Percentiles rank a stretch among this genome's conserved stretches.
Conservation (phyloP, 2,113 vertebrate genomes). For the Tinamus guttatus region DNA sequence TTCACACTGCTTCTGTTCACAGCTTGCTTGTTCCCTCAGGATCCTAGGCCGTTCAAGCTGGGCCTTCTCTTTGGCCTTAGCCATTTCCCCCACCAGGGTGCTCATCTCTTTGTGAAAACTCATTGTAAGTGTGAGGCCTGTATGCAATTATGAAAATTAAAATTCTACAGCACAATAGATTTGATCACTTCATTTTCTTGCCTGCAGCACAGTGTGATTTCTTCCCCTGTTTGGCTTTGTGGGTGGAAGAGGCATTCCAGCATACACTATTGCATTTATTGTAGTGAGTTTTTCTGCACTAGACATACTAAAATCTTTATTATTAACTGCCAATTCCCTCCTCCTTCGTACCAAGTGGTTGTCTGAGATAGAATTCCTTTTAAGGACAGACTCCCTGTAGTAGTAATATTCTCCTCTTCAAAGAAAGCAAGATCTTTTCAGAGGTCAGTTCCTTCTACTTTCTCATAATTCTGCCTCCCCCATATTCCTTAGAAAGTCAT, state of each 20-base stretch:
- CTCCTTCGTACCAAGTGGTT: neutral
- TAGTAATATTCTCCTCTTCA: constrained; percentile 23
- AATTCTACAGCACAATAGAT: constrained; percentile 2
- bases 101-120: neutral
- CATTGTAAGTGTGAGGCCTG: neutral
- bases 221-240: neutral
- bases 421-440: neutral
- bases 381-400: constrained; percentile 33
- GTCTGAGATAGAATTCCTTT: constrained; percentile 31
- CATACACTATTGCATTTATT: neutral
- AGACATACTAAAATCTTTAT: constrained; percentile 59
- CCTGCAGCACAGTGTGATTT: constrained; percentile 37
- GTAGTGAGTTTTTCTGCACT: constrained; percentile 31
- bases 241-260: constrained; percentile 53
- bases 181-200: neutral
- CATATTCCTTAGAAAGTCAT: constrained; percentile 23
- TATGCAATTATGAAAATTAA: neutral
- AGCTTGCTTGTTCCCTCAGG: neutral
- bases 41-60: neutral
- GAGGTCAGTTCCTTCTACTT: constrained; percentile 43
- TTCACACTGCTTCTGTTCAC: neutral
- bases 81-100: neutral
- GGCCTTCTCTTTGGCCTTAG: neutral
- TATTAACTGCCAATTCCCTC: constrained; percentile 65
- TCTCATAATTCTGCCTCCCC: constrained; percentile 6